Evolutionary conservation across 2,888 invertebrate species (phyloP).

Genomic region (Pocota personata): DNA sequence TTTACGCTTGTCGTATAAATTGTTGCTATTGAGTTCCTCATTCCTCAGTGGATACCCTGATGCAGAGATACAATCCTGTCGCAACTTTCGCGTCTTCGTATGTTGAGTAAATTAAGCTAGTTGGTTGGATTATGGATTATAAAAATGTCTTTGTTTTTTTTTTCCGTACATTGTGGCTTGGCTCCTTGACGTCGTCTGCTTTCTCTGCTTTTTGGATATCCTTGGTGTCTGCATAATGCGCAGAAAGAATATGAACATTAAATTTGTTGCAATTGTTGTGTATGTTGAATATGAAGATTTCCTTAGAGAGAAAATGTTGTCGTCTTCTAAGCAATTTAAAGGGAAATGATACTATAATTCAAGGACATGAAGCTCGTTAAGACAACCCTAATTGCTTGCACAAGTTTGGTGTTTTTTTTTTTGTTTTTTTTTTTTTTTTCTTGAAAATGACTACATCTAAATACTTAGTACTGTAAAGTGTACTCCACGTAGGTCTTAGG

Average conservation of each 20-base stretch:
- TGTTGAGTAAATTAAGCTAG: constrained; percentile 42
- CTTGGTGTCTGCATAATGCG: constrained; percentile 14
- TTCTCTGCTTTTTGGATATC: background rate
- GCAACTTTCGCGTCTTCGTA: background rate
- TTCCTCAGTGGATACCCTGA: background rate
- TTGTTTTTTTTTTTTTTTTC: background rate
- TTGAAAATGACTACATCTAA: background rate
- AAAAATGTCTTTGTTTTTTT: constrained; percentile 46
- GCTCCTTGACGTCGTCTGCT: background rate
- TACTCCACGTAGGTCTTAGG: background rate
- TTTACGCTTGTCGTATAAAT: constrained; percentile 8
- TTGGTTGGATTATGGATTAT: constrained; percentile 48
- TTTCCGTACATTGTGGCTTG: background rate
- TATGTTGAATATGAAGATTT: constrained; percentile 18
- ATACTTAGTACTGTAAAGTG: constrained; percentile 1
- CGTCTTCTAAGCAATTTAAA: constrained; percentile 1
- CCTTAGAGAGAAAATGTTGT: background rate
- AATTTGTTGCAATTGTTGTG: constrained; percentile 38
- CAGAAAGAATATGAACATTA: constrained; percentile 9
- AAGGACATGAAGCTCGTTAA: constrained; percentile 24
- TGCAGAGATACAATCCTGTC: background rate
- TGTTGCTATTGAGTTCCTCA: constrained; percentile 11
- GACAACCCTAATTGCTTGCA: constrained; percentile 22
- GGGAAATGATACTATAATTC: constrained; percentile 19
- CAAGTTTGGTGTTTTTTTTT: background rate